These are phyloP conservation scores for Choloepus hoffmanni DNA, from an alignment of 2,113 vertebrate species.

Conservation along the genomic window DNA sequence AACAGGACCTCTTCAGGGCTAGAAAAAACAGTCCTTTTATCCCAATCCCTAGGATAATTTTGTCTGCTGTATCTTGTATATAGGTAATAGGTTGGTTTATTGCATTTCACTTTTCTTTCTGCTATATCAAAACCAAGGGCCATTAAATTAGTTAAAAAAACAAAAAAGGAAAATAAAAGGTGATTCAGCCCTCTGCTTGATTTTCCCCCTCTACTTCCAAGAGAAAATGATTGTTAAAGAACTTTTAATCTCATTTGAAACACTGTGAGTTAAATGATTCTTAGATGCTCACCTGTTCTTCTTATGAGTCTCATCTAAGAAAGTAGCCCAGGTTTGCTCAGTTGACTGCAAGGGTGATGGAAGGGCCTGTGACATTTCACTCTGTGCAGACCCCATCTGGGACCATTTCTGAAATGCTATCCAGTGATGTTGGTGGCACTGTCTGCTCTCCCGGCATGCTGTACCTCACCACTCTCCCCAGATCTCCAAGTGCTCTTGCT, in stretches of 20 bases:
- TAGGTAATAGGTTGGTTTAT: background rate
- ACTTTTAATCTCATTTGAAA: background rate
- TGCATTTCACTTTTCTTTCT: constrained; percentile 34
- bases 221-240: background rate
- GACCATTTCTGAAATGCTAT: background rate
- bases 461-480: background rate
- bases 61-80: background rate
- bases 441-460: rapidly evolving
- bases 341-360: background rate
- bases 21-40: background rate
- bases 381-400: rapidly evolving
- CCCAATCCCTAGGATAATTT: background rate
- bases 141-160: background rate
- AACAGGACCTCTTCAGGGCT: background rate
- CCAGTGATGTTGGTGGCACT: rapidly evolving
- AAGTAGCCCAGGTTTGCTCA: background rate
- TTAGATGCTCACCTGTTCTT: background rate
- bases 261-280: background rate
- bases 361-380: background rate
- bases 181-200: background rate
- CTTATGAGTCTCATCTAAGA: background rate
- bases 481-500: background rate
- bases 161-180: background rate
- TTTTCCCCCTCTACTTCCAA: background rate
- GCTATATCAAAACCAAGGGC: constrained; percentile 23